Percentiles rank a stretch among this genome's conserved stretches.
These are phyloP conservation scores for Sarcophilus harrisii DNA, from an alignment of 2,797 vertebrate species.

Conservation along the genomic window DNA sequence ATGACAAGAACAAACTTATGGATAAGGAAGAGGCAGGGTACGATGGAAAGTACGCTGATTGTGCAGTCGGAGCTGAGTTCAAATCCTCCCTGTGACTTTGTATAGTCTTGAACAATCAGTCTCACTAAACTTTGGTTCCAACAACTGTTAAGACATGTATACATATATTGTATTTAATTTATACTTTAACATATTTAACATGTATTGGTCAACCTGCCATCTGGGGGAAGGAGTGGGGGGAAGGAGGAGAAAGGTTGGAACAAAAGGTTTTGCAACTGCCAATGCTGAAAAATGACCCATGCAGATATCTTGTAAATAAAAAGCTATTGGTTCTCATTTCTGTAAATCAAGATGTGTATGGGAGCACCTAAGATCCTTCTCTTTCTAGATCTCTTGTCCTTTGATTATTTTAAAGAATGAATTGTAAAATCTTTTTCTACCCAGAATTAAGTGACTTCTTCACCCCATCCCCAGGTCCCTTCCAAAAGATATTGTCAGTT, in stretches of 20 bases:
- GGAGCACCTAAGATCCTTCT: not conserved
- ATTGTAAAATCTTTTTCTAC: not conserved
- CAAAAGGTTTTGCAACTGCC: no score
- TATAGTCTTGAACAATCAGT: not conserved
- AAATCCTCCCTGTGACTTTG: not conserved
- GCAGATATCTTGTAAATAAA: no score
- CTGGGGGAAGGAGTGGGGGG: no score
- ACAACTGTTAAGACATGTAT: no score
- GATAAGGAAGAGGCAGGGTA: not conserved
- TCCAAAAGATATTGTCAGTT: not conserved
- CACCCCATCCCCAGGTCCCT: not conserved
- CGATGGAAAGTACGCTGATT: not conserved
- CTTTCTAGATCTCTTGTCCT: not conserved
- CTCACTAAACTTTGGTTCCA: not conserved
- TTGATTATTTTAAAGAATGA: not conserved
- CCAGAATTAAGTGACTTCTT: not conserved
- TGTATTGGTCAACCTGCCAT: no score
- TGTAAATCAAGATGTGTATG: not conserved
- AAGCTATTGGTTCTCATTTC: not conserved
- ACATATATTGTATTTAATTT: no score
- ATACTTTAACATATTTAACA: no score
- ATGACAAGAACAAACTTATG: not conserved
- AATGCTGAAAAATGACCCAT: no score
- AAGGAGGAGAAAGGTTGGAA: no score
- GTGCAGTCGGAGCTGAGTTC: not conserved